Percentiles rank a stretch among this genome's conserved stretches.
These are phyloP conservation scores for Cuculus canorus DNA, from an alignment of 2,797 vertebrate species.

Conservation along the genomic window DNA sequence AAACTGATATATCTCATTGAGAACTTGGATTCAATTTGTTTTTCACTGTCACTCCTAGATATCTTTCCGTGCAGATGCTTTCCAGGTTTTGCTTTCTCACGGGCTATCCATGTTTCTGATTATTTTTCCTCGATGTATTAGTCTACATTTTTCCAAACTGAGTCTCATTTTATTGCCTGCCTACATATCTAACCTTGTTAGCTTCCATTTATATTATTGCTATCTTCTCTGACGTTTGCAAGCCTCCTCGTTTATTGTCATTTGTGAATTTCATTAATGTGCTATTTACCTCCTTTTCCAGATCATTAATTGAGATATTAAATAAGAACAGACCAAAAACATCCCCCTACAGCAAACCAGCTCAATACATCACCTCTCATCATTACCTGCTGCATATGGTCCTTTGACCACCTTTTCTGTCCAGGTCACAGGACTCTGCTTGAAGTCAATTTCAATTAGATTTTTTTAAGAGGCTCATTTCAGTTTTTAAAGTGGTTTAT, in stretches of 20 bases:
- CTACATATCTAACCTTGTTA: conserved; percentile 52
- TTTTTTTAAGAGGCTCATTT: conserved; percentile 18
- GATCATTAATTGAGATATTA: conserved; percentile 71
- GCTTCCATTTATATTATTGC: conserved; percentile 39
- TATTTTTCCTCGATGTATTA: conserved; percentile 40
- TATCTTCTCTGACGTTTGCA: conserved; percentile 34
- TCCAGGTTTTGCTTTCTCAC: conserved; percentile 35
- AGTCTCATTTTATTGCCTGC: conserved; percentile 56
- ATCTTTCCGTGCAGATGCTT: conserved; percentile 13
- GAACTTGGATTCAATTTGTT: neutral
- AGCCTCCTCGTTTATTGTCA: conserved; percentile 35
- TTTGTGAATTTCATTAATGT: conserved; percentile 73
- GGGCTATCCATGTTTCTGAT: conserved; percentile 30
- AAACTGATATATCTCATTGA: conserved; percentile 4
- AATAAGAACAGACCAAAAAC: conserved; percentile 50
- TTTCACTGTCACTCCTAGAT: neutral
- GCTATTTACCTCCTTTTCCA: conserved; percentile 56
- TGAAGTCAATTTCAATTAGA: conserved; percentile 24
- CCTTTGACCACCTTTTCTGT: neutral
- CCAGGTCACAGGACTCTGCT: neutral
- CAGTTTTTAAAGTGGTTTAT: neutral
- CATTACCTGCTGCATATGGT: conserved; percentile 12
- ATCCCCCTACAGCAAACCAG: neutral
- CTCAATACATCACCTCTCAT: neutral
- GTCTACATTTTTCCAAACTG: conserved; percentile 24